Percentiles rank a stretch among this genome's conserved stretches.
phyloP scores from a whole-genome alignment of 2,113 vertebrate genomes.

The Bubo bubo region DNA sequence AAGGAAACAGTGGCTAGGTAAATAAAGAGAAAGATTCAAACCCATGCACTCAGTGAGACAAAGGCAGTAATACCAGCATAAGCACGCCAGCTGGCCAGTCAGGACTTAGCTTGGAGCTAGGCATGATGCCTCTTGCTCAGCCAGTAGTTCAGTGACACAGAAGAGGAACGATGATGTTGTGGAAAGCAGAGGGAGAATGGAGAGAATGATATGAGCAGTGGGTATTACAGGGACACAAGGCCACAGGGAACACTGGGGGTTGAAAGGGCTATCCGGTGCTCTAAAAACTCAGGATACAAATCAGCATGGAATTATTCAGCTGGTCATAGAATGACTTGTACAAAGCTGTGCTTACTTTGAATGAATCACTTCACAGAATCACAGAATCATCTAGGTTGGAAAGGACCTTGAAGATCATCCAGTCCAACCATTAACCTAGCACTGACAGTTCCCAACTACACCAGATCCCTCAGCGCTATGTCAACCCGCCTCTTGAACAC shows the following conservation, averaged over 20 bases:
- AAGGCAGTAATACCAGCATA: not conserved
- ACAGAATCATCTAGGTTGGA: too few species aligned
- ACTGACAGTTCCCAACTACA: too few species aligned
- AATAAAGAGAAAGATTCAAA: not conserved
- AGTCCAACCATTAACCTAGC: too few species aligned
- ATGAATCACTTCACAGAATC: not conserved
- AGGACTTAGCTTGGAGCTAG: not conserved
- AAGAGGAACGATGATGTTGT: not conserved
- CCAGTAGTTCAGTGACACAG: not conserved
- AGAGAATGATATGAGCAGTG: not conserved
- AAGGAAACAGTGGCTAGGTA: not conserved
- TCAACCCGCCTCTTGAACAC: too few species aligned
- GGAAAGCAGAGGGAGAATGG: not conserved
- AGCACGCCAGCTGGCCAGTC: not conserved
- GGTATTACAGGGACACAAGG: not conserved
- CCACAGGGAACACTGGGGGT: not conserved
- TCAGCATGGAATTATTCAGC: not conserved
- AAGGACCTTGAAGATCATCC: too few species aligned
- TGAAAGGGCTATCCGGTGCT: not conserved
- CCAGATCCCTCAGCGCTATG: too few species aligned
- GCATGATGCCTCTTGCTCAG: not conserved
- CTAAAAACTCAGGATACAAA: not conserved
- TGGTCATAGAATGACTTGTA: not conserved
- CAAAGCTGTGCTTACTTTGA: not conserved
- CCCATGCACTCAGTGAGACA: not conserved